Base-by-base conservation (phyloP, 2,113 vertebrate genomes). In the Microcebus jonahi region DNA sequence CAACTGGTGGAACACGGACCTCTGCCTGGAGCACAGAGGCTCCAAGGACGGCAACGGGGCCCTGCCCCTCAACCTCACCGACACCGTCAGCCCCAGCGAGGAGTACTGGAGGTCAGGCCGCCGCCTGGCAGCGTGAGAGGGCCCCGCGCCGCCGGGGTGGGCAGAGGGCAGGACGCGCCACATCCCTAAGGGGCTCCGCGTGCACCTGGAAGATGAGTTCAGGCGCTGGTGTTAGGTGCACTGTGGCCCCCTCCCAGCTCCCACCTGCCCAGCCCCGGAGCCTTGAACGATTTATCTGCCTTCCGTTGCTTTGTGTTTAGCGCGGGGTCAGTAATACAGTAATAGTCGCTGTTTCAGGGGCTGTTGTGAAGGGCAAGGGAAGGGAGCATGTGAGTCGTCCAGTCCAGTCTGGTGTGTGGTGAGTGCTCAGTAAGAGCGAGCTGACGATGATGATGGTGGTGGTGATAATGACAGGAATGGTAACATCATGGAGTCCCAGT, bases 1-100 rank as follows among this genome's bases (percentile, higher is more conserved):
- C 94, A 98, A 99, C 98, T 99, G 98, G 99, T 99, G 99, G 99
- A 99, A 99, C 97, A 99, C 99, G 0, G 98, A 98, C 11, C 98
- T 98, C 83, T 99, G 99, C 96, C 97, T 98, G 73, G 99, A 99
- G 95, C 99, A 99, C 97, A 98, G 98, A 0, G 71, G 98, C 63
- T 93, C 98, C 95, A 97, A 79, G 90, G 90, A 79, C 0, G 97
- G 98, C 98, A 99, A 99, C 4, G 25, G 36, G 92, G 89, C 96
- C 21, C 87, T 98, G 90, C 97, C 98, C 8, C 17, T 98, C 97
- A 99, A 99, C 98, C 96, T 98, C 97, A 98, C 97, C 86, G 96
- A 98, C 97, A 99, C 99, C 0, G 98, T 99, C 97, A 99, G 99
- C 98, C 99, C 99, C 96, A 99, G 99, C 4, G 99, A 99, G 97